Evolutionary conservation across 2,113 vertebrate species (phyloP), one percentile per base, ranked within the genome.

Genomic region (Cariama cristata): DNA sequence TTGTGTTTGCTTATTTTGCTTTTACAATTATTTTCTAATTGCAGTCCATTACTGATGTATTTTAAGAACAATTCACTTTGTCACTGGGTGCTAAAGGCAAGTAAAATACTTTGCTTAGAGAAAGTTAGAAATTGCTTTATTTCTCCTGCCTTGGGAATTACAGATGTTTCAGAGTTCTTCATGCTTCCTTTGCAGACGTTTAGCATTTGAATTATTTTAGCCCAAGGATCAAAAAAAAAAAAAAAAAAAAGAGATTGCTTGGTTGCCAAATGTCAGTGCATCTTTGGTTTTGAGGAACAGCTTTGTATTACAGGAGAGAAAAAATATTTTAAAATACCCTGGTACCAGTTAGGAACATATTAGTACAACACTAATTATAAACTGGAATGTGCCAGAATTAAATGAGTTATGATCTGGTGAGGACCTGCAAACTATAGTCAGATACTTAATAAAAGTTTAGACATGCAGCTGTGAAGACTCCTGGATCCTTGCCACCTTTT

Each of bases 401-500:
- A 98, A 95, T 98, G 98, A 98, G 89, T 98, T 98, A 98, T 90
- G 96, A 97, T 97, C 97, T 98, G 98, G 97, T 91, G 2, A 93
- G 94, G 94, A 95, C 97, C 98, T 98, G 97, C 90, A 98, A 91
- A 98, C 96, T 98, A 93, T 92, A 98, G 97, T 98, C 97, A 98
- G 97, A 98, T 98, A 97, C 98, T 98, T 98, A 98, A 98, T 98
- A 98, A 98, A 98, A 98, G 95, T 96, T 87, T 97, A 98, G 98
- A 97, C 98, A 95, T 97, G 98, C 98, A 98, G 98, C 98, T 98
- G 97, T 92, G 50, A 98, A 97, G 90, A 81, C 94, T 98, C 88
- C 97, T 98, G 98, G 98, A 98, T 44, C 50, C 66, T 89, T 93
- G 98, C 98, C 98, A 98, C 97, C 77, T 97, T 98, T 97, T 98